Evolutionary conservation across 1,140 invertebrate species (phyloP).

Genomic region (Apis laboriosa): DNA sequence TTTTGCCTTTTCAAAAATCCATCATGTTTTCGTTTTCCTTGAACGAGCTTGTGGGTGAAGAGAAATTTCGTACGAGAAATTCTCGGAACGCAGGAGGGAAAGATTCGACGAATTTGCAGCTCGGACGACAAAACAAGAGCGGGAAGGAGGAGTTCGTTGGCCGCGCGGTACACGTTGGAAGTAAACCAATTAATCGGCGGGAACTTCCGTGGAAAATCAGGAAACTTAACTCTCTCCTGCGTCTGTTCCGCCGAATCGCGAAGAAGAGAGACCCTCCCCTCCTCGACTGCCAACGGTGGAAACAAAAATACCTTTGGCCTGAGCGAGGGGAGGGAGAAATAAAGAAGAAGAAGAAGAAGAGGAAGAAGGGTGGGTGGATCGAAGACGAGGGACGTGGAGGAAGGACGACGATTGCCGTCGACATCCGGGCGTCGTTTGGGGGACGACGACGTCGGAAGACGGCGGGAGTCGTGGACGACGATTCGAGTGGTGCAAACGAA

Average conservation of each 20-base stretch:
- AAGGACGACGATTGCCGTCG: constrained; percentile 44
- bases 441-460: constrained; percentile 23
- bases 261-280: constrained; percentile 9
- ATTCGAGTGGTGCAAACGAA: constrained; percentile 70
- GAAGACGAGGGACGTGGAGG: not conserved
- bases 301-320: constrained; percentile 59
- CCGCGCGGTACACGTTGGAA: constrained; percentile 64
- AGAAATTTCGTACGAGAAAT: not conserved
- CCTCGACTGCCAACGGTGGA: constrained; percentile 32
- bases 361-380: not conserved
- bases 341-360: not conserved
- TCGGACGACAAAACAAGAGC: constrained; percentile 54
- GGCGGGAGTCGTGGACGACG: constrained; percentile 39
- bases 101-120: constrained; percentile 51
- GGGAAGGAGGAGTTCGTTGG: constrained; percentile 64
- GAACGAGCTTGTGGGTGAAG: too few species aligned
- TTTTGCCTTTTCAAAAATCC: too few species aligned
- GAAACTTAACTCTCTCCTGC: constrained; percentile 60
- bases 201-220: constrained; percentile 68
- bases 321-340: too few species aligned
- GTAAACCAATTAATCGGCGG: constrained; percentile 72
- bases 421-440: constrained; percentile 63
- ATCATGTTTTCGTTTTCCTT: too few species aligned
- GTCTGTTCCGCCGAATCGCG: constrained; percentile 67
- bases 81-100: not conserved